These are phyloP conservation scores for Marmota monax DNA, from an alignment of 2,113 vertebrate genomes.

Conservation along the genomic window DNA sequence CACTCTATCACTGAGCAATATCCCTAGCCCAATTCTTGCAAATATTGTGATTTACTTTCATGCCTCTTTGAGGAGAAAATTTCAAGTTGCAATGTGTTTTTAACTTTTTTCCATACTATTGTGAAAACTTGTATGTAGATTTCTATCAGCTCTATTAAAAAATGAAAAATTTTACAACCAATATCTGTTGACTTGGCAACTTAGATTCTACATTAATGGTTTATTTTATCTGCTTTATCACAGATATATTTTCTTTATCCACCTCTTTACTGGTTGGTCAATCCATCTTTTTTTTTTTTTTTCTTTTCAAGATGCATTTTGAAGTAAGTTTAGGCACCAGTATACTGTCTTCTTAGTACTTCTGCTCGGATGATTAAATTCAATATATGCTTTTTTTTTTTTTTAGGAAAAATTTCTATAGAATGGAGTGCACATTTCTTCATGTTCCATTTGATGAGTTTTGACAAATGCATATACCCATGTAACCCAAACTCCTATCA, in stretches of 20 bases:
- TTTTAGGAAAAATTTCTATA: background rate
- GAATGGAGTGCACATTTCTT: background rate
- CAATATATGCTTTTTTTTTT: background rate
- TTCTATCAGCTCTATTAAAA: background rate
- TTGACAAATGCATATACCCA: background rate
- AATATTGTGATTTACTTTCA: conserved; percentile 47
- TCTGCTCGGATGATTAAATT: background rate
- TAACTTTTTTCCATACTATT: conserved; percentile 79
- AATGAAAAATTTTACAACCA: background rate
- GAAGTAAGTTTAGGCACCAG: background rate
- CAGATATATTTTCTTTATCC: background rate
- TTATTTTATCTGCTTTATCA: background rate
- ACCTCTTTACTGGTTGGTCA: background rate
- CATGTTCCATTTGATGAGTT: background rate
- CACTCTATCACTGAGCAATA: too few species aligned
- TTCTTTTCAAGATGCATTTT: background rate
- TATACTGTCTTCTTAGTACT: background rate
- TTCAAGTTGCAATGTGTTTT: conserved; percentile 66
- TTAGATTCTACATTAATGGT: background rate
- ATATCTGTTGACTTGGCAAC: background rate
- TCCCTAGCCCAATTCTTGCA: too few species aligned
- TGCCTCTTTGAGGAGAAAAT: conserved; percentile 62
- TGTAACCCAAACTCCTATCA: background rate
- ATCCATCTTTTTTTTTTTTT: background rate
- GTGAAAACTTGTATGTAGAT: background rate